Evolutionary conservation across 2,888 invertebrate species (phyloP).

Genomic region (Alloplasta piceator): DNA sequence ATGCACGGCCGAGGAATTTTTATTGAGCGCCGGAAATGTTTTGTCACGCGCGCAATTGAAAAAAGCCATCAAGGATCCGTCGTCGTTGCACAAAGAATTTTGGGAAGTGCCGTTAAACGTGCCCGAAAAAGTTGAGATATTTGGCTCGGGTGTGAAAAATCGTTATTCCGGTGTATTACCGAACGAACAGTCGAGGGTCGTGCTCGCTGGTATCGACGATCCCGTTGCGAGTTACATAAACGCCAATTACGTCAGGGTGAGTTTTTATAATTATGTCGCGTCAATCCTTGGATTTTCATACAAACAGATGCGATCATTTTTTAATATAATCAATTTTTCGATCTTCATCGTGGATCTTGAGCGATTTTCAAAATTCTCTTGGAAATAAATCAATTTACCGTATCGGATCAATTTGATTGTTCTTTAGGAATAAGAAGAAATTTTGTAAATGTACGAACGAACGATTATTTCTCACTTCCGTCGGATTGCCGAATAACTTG

Average conservation of each 20-base stretch:
- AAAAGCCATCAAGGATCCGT: slow-evolving; percentile 83
- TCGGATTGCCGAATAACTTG: not conserved
- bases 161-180: slow-evolving; percentile 95
- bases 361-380: too few species aligned
- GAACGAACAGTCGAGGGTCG: slow-evolving; percentile 94
- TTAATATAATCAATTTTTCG: too few species aligned
- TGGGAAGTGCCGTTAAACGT: slow-evolving; percentile 97
- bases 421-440: too few species aligned
- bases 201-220: slow-evolving; percentile 87
- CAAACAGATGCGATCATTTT: too few species aligned
- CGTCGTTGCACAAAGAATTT: slow-evolving; percentile 92
- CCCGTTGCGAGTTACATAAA: slow-evolving; percentile 91
- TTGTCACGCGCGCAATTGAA: slow-evolving; percentile 84
- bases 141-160: slow-evolving; percentile 95
- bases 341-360: too few species aligned
- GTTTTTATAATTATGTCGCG: slow-evolving; percentile 68
- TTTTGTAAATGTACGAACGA: too few species aligned
- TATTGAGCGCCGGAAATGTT: slow-evolving; percentile 85
- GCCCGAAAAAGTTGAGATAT: slow-evolving; percentile 94
- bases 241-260: slow-evolving; percentile 96
- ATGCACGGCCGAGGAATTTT: slow-evolving; percentile 85
- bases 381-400: too few species aligned
- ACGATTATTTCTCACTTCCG: too few species aligned
- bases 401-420: too few species aligned
- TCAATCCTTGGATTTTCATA: not conserved